Conservation (phyloP, 2,888 invertebrate species). For the Escarpia spicata region DNA sequence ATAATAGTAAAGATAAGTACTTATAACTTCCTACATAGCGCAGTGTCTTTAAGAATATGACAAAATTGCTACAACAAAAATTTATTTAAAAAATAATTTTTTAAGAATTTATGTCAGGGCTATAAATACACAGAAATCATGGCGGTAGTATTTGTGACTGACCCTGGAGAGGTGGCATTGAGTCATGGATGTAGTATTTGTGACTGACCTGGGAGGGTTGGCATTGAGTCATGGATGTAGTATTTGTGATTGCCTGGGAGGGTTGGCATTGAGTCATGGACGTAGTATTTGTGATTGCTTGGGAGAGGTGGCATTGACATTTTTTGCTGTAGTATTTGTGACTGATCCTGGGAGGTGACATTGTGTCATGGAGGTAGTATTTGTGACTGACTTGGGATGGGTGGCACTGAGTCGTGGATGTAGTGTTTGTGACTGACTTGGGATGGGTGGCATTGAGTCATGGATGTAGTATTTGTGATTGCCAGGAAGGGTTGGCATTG, state of each 20-base stretch:
- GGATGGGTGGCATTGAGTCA: no score
- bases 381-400: not conserved
- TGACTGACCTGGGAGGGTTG: constrained; percentile 24
- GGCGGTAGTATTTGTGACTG: not conserved
- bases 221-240: constrained; percentile 14
- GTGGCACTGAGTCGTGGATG: not conserved
- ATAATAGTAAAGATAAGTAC: no score
- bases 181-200: not conserved
- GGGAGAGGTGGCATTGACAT: constrained; percentile 26
- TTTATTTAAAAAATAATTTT: no score
- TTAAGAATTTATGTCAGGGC: no score
- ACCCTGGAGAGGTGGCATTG: no score
- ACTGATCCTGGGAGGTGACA: no score
- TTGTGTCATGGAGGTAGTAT: no score
- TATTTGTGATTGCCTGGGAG: no score
- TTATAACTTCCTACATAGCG: no score
- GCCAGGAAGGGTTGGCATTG: constrained; percentile 51
- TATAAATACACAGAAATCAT: not conserved
- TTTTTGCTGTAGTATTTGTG: not conserved
- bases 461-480: not conserved
- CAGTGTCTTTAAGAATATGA: no score
- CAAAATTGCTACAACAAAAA: no score
- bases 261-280: not conserved
- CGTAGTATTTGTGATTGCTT: not conserved
- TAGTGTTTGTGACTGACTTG: not conserved